These are phyloP conservation scores for Xestia xanthographa DNA, from an alignment of 2,888 invertebrate genomes.

Conservation along the genomic window DNA sequence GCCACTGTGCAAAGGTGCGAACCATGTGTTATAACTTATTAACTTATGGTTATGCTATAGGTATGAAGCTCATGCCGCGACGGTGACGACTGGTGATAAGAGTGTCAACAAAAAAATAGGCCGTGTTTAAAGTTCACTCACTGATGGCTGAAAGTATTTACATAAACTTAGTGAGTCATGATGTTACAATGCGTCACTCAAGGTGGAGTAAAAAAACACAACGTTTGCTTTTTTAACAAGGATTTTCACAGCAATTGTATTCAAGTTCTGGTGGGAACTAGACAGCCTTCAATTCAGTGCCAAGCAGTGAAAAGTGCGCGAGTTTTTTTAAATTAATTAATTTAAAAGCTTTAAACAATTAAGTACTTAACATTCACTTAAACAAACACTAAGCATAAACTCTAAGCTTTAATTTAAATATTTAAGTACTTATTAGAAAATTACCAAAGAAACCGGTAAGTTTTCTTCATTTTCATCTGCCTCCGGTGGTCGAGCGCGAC, in stretches of 20 bases:
- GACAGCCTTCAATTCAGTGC: conserved; percentile 10
- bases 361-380: neutral
- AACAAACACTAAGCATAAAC: neutral
- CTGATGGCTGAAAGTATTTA: conserved; percentile 21
- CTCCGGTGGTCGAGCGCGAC: conserved; percentile 74
- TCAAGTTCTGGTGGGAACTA: conserved; percentile 14
- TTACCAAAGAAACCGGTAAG: conserved; percentile 81
- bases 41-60: neutral
- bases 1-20: neutral
- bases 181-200: conserved; percentile 43
- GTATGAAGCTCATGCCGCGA: neutral
- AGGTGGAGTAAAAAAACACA: conserved; percentile 25
- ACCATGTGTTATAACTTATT: neutral
- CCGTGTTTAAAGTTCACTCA: conserved; percentile 10
- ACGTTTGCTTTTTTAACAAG: conserved; percentile 3
- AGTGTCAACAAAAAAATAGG: conserved; percentile 13
- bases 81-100: neutral
- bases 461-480: conserved; percentile 65
- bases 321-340: neutral
- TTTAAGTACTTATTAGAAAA: conserved; percentile 17
- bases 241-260: conserved; percentile 15
- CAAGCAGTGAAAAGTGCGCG: conserved; percentile 37
- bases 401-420: conserved; percentile 1
- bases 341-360: neutral
- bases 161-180: conserved; percentile 39